Evolutionary conservation across 2,113 vertebrate species (phyloP).

Genomic region (Hydropotes inermis): DNA sequence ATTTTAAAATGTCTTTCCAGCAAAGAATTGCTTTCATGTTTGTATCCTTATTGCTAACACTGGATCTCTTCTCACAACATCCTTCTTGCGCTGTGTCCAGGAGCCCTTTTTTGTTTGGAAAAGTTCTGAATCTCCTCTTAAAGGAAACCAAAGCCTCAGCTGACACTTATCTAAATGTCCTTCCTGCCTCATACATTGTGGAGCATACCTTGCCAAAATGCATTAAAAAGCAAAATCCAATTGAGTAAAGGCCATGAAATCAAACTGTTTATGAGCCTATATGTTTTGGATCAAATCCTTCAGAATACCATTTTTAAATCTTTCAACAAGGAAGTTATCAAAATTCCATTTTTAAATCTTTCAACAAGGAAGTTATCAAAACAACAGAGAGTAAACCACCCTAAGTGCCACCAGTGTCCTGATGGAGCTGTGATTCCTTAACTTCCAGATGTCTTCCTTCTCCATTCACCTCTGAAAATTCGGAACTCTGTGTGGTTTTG

Average conservation of each 20-base stretch:
- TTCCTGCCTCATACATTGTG: not conserved
- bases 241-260: not conserved
- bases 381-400: not conserved
- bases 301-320: not conserved
- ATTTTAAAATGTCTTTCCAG: slow-evolving; percentile 48
- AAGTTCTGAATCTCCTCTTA: not conserved
- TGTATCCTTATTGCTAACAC: slow-evolving; percentile 1
- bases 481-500: not conserved
- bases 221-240: not conserved
- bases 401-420: not conserved
- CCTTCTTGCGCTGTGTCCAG: not conserved
- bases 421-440: not conserved
- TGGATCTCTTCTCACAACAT: slow-evolving; percentile 9
- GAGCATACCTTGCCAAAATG: not conserved
- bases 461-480: not conserved
- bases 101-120: slow-evolving; percentile 4
- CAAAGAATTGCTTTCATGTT: slow-evolving; percentile 58
- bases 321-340: not conserved
- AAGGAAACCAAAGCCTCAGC: slow-evolving; percentile 5
- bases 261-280: not conserved
- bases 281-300: not conserved
- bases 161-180: not conserved
- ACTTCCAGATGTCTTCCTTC: not conserved
- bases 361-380: not conserved
- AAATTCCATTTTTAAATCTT: not conserved